Evolutionary conservation across 1,140 invertebrate species (phyloP).

Genomic region (Theocolax elegans): DNA sequence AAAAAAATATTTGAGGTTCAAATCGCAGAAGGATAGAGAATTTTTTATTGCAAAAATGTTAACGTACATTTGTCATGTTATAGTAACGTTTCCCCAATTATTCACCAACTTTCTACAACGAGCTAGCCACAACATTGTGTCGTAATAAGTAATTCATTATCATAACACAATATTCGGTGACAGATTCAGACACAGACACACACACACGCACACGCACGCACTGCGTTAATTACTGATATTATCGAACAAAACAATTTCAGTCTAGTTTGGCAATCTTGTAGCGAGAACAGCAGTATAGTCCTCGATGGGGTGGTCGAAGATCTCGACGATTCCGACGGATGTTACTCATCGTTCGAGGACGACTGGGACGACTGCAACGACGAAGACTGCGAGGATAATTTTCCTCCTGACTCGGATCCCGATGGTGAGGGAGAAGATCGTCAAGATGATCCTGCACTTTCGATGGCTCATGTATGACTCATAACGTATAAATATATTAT

Average conservation of each 20-base stretch:
- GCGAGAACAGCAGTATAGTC: conserved; percentile 2
- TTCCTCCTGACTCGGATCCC: conserved; percentile 23
- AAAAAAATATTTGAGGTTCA: too few species aligned
- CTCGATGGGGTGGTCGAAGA: conserved; percentile 28
- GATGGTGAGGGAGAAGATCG: conserved; percentile 4
- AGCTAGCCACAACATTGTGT: too few species aligned
- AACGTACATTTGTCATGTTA: too few species aligned
- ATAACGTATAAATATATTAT: not conserved
- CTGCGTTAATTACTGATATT: too few species aligned
- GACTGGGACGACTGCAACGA: conserved; percentile 38
- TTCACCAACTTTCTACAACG: too few species aligned
- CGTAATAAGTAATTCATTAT: too few species aligned
- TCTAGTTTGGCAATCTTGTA: conserved; percentile 61
- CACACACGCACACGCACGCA: too few species aligned
- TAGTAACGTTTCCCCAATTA: too few species aligned
- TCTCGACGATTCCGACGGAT: conserved; percentile 35
- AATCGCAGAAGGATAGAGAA: too few species aligned
- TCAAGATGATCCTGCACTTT: not conserved
- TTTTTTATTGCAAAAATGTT: too few species aligned
- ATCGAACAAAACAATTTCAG: conserved; percentile 55
- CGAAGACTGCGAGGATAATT: conserved; percentile 31
- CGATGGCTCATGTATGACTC: conserved; percentile 7
- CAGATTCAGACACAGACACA: too few species aligned
- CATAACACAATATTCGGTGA: too few species aligned
- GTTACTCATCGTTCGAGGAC: conserved; percentile 38